Conservation (phyloP, 2,888 invertebrate species). For the Thalpophila matura region DNA sequence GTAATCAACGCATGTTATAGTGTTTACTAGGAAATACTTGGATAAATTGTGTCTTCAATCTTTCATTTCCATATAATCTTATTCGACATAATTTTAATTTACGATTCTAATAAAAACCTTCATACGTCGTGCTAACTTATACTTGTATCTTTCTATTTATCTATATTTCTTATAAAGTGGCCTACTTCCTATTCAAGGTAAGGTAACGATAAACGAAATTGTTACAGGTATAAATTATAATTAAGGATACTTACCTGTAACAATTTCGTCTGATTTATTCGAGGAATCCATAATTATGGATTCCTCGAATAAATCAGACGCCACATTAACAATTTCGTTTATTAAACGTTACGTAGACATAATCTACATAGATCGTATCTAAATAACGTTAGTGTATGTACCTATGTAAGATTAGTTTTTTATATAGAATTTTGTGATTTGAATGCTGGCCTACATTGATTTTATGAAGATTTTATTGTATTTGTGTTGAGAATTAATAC, state of each 20-base stretch:
- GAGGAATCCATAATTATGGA: too few species aligned
- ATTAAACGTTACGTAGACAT: slow-evolving; percentile 19
- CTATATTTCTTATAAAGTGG: background rate
- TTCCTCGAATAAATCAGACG: slow-evolving; percentile 22
- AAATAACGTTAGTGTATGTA: too few species aligned
- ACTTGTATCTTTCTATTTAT: background rate
- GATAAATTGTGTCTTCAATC: background rate
- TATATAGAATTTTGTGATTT: too few species aligned
- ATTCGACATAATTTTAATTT: slow-evolving; percentile 1
- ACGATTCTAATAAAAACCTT: background rate
- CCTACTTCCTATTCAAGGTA: background rate
- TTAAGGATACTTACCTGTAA: too few species aligned
- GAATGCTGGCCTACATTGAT: too few species aligned
- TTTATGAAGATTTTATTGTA: too few species aligned
- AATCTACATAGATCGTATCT: slow-evolving; percentile 11
- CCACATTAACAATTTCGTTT: slow-evolving; percentile 22
- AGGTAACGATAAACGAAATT: slow-evolving; percentile 17
- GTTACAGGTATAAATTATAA: slow-evolving; percentile 3
- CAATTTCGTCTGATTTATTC: too few species aligned
- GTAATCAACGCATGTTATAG: background rate
- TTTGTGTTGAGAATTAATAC: too few species aligned
- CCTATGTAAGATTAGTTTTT: too few species aligned
- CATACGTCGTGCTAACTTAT: background rate
- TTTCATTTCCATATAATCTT: background rate
- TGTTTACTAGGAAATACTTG: background rate